Evolutionary conservation across 2,888 invertebrate species (phyloP).

Genomic region (Augochlorella aurata): DNA sequence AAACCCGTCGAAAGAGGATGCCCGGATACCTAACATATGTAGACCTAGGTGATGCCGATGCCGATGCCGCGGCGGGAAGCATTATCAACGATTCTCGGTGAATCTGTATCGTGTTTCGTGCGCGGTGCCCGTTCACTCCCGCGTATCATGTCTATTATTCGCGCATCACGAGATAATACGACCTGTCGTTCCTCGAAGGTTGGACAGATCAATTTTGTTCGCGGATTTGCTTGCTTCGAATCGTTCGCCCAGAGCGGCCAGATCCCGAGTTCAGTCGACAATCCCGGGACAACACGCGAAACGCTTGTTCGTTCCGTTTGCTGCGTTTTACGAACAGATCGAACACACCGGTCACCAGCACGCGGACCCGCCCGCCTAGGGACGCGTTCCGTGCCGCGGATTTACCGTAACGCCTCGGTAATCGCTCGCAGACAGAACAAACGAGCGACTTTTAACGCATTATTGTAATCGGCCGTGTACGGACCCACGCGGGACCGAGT

Average conservation of each 20-base stretch:
- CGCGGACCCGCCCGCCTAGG: neutral
- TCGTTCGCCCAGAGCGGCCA: slow-evolving; percentile 35
- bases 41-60: neutral
- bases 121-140: slow-evolving; percentile 14
- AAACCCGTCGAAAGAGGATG: neutral
- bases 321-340: slow-evolving; percentile 12
- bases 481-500: neutral
- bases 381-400: neutral
- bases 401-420: slow-evolving; percentile 9
- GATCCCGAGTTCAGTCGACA: slow-evolving; percentile 25
- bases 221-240: slow-evolving; percentile 20
- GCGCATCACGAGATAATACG: slow-evolving; percentile 43
- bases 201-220: slow-evolving; percentile 53
- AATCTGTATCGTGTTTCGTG: slow-evolving; percentile 39
- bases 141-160: slow-evolving; percentile 37
- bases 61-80: neutral
- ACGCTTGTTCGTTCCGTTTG: slow-evolving; percentile 23
- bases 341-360: neutral
- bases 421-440: slow-evolving; percentile 5
- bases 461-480: slow-evolving; percentile 4
- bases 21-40: neutral
- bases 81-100: slow-evolving; percentile 8
- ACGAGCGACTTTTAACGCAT: neutral
- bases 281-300: slow-evolving; percentile 35
- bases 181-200: slow-evolving; percentile 43